A percentile compares a stretch with the other conserved stretches of the same genome.
phyloP scores from a whole-genome alignment of 2,888 invertebrate species.

The Taenaris catops region DNA sequence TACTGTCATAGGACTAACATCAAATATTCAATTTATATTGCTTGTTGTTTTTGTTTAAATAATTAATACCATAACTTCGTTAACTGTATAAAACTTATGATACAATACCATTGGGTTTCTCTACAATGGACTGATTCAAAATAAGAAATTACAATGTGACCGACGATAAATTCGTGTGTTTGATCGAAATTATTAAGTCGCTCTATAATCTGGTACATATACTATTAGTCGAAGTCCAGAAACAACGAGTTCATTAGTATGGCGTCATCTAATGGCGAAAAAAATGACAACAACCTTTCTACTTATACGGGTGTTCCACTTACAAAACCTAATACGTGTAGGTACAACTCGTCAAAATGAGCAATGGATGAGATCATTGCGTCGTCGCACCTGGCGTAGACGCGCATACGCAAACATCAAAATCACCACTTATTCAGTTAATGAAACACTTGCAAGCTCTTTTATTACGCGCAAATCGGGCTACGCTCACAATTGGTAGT shows the following conservation, averaged over 20 bases:
- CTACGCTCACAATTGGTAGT: slow-evolving; percentile 5
- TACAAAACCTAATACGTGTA: slow-evolving; percentile 3
- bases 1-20: too few relatives aligned
- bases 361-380: slow-evolving; percentile 69
- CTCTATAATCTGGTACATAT: too few relatives aligned
- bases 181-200: too few relatives aligned
- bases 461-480: slow-evolving; percentile 3
- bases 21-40: too few relatives aligned
- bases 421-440: slow-evolving; percentile 28
- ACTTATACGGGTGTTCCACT: slow-evolving; percentile 11
- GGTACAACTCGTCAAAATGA: slow-evolving; percentile 39
- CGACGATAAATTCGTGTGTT: too few relatives aligned
- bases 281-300: slow-evolving; percentile 3
- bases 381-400: slow-evolving; percentile 41
- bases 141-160: too few relatives aligned
- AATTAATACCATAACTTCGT: too few relatives aligned
- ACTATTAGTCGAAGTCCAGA: too few relatives aligned
- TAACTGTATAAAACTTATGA: too few relatives aligned
- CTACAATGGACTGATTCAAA: too few relatives aligned
- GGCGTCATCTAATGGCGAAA: not conserved
- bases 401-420: slow-evolving; percentile 33
- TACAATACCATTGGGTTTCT: too few relatives aligned
- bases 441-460: slow-evolving; percentile 7
- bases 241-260: not conserved
- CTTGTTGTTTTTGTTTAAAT: too few relatives aligned